phyloP scores from a whole-genome alignment of 2,797 vertebrate species.

The Sitta carolinensis region DNA sequence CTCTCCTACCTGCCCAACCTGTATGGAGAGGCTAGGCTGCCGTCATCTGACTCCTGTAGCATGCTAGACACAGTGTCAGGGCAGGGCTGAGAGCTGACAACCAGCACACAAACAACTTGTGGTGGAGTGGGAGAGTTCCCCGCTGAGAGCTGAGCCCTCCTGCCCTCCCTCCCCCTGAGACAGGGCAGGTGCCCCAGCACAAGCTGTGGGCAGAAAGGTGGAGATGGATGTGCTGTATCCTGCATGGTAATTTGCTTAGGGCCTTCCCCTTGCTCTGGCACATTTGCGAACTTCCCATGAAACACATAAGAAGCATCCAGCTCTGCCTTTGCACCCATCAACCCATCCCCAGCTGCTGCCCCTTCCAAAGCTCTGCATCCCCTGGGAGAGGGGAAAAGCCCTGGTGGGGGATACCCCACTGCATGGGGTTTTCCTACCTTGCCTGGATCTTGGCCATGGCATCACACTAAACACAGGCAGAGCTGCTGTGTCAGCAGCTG shows the following conservation, averaged over 20 bases:
- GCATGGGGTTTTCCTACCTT: neutral
- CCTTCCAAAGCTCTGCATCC: neutral
- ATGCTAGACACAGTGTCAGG: neutral
- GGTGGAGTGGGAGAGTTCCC: neutral
- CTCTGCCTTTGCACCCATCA: neutral
- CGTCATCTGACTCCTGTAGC: constrained; percentile 21
- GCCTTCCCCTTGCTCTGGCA: constrained; percentile 16
- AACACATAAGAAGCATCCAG: neutral
- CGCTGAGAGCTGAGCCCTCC: accelerated
- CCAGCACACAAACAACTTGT: neutral
- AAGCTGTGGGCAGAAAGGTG: neutral
- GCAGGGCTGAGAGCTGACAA: neutral
- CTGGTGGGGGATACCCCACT: neutral
- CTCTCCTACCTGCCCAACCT: neutral
- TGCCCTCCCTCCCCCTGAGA: neutral
- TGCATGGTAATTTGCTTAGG: constrained; percentile 18
- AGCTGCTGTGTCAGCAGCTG: constrained; percentile 25
- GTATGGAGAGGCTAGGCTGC: constrained; percentile 10
- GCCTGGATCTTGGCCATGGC: neutral
- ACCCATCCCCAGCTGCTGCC: neutral
- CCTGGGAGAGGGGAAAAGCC: neutral
- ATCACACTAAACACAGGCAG: neutral
- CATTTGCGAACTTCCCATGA: neutral
- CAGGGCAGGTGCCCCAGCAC: neutral
- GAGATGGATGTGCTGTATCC: constrained; percentile 15